A percentile compares a stretch with the other conserved stretches of the same genome.
Conservation (phyloP, 2,888 invertebrate genomes). For the Drosophila mettleri region DNA sequence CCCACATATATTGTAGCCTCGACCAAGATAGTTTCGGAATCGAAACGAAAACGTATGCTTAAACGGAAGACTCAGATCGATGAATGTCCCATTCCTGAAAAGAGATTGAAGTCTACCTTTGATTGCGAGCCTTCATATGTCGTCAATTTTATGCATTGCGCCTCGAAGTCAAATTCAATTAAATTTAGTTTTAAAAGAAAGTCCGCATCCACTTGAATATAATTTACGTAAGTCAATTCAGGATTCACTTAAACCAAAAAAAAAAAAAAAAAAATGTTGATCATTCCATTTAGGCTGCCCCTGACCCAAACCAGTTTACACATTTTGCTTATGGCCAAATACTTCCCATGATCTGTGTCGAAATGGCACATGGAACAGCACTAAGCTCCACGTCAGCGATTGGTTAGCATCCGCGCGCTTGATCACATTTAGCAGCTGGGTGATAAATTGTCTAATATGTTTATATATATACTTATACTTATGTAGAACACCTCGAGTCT, state of each 20-base stretch:
- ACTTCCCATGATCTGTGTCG: neutral
- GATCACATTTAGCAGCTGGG: conserved; percentile 51
- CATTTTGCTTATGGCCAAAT: neutral
- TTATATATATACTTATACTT: neutral
- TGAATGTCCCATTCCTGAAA: neutral
- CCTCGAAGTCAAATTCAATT: no score
- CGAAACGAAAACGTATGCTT: neutral
- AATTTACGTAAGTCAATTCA: no score
- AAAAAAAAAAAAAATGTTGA: no score
- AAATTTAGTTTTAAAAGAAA: no score
- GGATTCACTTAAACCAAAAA: no score
- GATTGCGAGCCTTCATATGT: neutral
- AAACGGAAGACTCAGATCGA: neutral
- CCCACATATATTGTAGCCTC: no score
- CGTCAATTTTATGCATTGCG: neutral
- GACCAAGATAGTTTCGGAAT: no score
- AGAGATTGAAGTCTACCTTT: neutral
- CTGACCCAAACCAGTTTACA: no score
- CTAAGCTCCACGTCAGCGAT: conserved; percentile 2
- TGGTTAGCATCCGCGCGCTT: conserved; percentile 35
- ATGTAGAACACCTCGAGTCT: conserved; percentile 46
- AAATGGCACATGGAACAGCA: neutral
- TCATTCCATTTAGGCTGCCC: no score
- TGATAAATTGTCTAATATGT: conserved; percentile 40
- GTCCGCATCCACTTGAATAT: no score